Evolutionary conservation across 1,140 invertebrate species (phyloP), one percentile per base, ranked within the genome.

Genomic region (Goniozus legneri): DNA sequence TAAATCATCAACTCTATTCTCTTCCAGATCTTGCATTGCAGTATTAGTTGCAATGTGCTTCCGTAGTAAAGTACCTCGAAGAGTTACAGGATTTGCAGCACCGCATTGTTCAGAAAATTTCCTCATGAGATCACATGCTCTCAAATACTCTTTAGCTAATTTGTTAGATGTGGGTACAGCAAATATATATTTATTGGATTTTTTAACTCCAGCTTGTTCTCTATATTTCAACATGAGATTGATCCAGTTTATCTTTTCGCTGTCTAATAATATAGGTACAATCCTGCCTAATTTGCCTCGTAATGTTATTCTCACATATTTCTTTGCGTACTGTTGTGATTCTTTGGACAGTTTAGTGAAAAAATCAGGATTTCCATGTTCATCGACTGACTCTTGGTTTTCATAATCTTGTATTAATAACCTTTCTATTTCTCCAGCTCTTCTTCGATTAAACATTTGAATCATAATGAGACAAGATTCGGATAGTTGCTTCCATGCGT

Each of bases 21-120:
- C 50, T 8, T 52, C 33, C 14, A 52, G 3, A 18, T 44, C n/a
- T n/a, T 40, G 3, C 38, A 40, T 38, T 24, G 36, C 15, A 21
- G 18, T 45, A 34, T 40, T 40, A 6, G 49, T 51, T n/a, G 49
- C 49, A 33, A 51, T 51, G 21, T 51, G 43, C 33, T 51, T 51
- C 16, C 36, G 20, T 15, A 51, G 24, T 27, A 27, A 48, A 27
- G 4, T 27, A 27, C 33, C 37, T 34, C 50, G 24, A 2, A 53
- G 13, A 3, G 35, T 44, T 14, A 36, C 7, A 13, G 55, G 50
- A n/a, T 34, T 13, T 7, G 16, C 6, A 6, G 52, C 52, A 13
- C 45, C 45, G 44, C 51, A 54, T 14, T 41, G 27, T n/a, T 46
- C 20, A 1, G 51, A 43, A 49, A 22, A 54, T 22, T 49, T 16